Evolutionary conservation across 2,888 invertebrate genomes (phyloP), one percentile per base, ranked within the genome.

Genomic region (Alloplasta piceator): DNA sequence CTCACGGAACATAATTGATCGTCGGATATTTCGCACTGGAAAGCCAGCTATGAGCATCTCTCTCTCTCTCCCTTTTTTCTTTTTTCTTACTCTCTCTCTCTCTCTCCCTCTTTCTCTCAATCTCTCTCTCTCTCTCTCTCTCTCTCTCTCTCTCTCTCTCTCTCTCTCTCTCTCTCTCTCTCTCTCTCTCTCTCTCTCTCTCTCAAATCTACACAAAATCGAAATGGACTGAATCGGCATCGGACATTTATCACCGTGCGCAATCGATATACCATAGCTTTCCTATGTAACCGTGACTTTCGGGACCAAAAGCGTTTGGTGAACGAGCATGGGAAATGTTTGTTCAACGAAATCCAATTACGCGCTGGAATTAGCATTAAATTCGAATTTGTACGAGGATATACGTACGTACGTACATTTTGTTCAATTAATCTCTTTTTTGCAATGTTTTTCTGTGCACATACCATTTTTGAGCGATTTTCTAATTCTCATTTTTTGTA

Each of bases 1-100:
- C 71, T 61, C 55, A n/a, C 60, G 50, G 67, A 76, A 77, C 77
- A 82, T 82, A 85, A 85, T 83, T 83, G 85, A 78, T 83, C 80
- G 82, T 79, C 61, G 78, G 78, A 78, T 78, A 81, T 74, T 66
- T 78, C 71, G 60, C 66, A 55, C 66, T 46, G 46, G 56, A 46
- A 38, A 74, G 38, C 58, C 36, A 12, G 55, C 50, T 55, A 67
- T 48, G 48, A 50, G 38, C 16, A 48, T 36, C 43, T 26, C 26
- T 26, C 26, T 2, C 26, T 26, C 3, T 26, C 38, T 9, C 41
- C 46, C 56, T 38, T n/a, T n/a, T n/a, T n/a, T n/a, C n/a, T n/a
- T n/a, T n/a, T n/a, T n/a, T n/a, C n/a, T n/a, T n/a, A n/a, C 55
- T 36, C 43, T 26, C 26, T 26, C 26, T 2, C 26, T 26, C 3